Evolutionary conservation across 2,888 invertebrate species (phyloP).

Genomic region (Leptinotarsa peninsularis): DNA sequence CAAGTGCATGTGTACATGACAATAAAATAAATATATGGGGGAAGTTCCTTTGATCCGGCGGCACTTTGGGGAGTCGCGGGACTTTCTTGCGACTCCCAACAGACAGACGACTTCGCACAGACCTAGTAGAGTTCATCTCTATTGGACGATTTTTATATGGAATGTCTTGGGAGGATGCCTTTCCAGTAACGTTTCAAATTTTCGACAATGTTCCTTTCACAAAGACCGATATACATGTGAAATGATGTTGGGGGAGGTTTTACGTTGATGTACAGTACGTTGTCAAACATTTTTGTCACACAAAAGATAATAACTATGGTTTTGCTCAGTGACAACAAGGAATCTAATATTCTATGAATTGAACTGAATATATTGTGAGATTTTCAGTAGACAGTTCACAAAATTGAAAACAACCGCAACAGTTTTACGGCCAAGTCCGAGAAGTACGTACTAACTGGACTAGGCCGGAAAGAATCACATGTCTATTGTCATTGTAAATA

Average conservation of each 20-base stretch:
- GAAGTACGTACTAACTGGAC: too few relatives aligned
- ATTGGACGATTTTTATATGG: slow-evolving; percentile 54
- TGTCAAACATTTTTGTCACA: too few relatives aligned
- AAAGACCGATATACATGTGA: slow-evolving; percentile 14
- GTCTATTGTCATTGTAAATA: too few relatives aligned
- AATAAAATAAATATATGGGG: slow-evolving; percentile 66
- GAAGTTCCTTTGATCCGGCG: slow-evolving; percentile 62
- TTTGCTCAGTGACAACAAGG: too few relatives aligned
- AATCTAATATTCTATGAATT: too few relatives aligned
- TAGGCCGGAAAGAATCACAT: too few relatives aligned
- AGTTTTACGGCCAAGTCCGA: too few relatives aligned
- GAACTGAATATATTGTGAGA: too few relatives aligned
- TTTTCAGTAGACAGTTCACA: too few relatives aligned
- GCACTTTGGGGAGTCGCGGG: slow-evolving; percentile 58
- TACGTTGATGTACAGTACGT: not conserved
- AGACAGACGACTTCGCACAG: slow-evolving; percentile 50
- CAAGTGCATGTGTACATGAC: slow-evolving; percentile 65
- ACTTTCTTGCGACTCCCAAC: slow-evolving; percentile 52
- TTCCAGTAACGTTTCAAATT: slow-evolving; percentile 30
- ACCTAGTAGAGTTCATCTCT: slow-evolving; percentile 51
- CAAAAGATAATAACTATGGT: too few relatives aligned
- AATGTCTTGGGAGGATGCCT: slow-evolving; percentile 39
- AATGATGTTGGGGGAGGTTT: slow-evolving; percentile 1
- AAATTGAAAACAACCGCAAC: too few relatives aligned
- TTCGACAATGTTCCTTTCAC: slow-evolving; percentile 21